A percentile compares a stretch with the other conserved stretches of the same genome.
Evolutionary conservation across 37 sponge, comb jelly and placozoan genomes (phyloP).

Genomic region (Aphrocallistes beatrix): DNA sequence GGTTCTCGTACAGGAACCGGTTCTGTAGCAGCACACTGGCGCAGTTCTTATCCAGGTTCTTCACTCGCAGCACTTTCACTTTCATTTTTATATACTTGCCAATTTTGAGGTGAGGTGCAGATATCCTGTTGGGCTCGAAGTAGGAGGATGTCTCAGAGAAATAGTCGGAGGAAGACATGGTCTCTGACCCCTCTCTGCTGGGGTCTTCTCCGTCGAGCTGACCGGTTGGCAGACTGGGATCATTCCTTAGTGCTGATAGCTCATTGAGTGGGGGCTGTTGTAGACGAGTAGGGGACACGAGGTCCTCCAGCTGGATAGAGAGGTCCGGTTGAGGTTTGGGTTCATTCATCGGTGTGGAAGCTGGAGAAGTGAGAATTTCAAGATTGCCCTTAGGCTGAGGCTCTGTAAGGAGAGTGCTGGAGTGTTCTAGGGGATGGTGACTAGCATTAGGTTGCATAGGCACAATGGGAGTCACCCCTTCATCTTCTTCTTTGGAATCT

Average conservation of each 20-base stretch:
- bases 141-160: neutral
- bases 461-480: neutral
- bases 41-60: constrained; percentile 10
- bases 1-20: constrained; percentile 16
- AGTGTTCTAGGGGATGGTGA: neutral
- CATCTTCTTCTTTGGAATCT: neutral
- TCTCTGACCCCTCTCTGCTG: neutral
- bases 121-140: constrained; percentile 17
- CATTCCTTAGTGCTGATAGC: neutral
- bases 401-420: neutral
- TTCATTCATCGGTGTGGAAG: neutral
- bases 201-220: neutral
- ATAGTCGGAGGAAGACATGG: constrained; percentile 3
- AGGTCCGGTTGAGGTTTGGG: neutral
- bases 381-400: neutral
- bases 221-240: neutral
- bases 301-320: neutral
- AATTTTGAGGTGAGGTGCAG: neutral
- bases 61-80: neutral
- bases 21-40: neutral
- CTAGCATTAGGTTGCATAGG: neutral
- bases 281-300: neutral
- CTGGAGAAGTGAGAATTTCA: neutral
- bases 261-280: neutral
- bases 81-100: neutral